phyloP scores from a whole-genome alignment of 1,140 invertebrate genomes.

The Atta texana region DNA sequence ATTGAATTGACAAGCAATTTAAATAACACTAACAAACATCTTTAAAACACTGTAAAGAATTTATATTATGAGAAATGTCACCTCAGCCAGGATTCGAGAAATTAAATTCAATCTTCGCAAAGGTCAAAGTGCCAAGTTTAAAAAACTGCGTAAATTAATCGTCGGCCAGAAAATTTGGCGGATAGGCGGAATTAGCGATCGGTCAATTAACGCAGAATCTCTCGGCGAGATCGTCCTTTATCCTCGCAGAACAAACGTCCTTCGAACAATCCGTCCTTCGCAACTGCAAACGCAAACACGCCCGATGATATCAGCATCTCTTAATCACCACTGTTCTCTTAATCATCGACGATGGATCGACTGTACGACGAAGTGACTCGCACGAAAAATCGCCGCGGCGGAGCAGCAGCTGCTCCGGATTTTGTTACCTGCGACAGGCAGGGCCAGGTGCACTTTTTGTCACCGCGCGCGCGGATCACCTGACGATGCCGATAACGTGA shows the following conservation, averaged over 20 bases:
- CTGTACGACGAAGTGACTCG: constrained; percentile 37
- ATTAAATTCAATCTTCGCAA: not conserved
- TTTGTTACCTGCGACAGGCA: constrained; percentile 25
- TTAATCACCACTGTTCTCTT: constrained; percentile 22
- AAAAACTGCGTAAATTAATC: not conserved
- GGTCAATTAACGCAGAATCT: not conserved
- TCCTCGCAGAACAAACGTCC: too few species aligned
- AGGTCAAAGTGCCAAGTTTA: constrained; percentile 3
- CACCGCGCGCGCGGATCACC: constrained; percentile 9
- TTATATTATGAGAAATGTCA: too few species aligned
- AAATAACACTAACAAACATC: too few species aligned
- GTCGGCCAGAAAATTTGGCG: not conserved
- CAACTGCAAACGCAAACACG: constrained; percentile 9
- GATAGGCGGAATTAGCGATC: not conserved
- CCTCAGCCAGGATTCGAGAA: not conserved
- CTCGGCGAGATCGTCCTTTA: not conserved
- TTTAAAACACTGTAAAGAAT: too few species aligned
- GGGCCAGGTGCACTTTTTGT: constrained; percentile 17
- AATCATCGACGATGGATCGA: not conserved
- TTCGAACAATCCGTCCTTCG: not conserved
- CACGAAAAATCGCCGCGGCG: too few species aligned
- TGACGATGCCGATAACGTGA: not conserved
- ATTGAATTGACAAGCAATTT: too few species aligned
- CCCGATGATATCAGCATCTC: constrained; percentile 50
- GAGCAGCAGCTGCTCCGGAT: constrained; percentile 20